Evolutionary conservation across 1,140 invertebrate genomes (phyloP).

Genomic region (Zophobas morio): DNA sequence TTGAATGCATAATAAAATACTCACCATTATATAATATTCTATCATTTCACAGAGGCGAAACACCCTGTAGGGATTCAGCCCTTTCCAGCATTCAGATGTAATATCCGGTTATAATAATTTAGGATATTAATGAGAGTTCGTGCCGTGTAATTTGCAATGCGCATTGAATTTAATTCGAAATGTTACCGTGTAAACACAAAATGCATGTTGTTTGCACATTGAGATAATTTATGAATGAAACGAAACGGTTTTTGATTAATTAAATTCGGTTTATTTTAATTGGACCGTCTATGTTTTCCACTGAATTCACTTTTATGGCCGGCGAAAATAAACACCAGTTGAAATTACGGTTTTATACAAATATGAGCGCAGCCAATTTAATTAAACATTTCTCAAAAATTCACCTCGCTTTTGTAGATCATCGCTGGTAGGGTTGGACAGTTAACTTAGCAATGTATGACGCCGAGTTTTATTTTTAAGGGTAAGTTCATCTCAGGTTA

Average conservation of each 20-base stretch:
- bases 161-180: constrained; percentile 40
- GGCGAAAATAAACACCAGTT: constrained; percentile 40
- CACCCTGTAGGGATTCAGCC: not conserved
- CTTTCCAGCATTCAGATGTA: constrained; percentile 11
- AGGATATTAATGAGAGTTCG: constrained; percentile 45
- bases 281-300: constrained; percentile 27
- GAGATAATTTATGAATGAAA: constrained; percentile 50
- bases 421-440: constrained; percentile 66
- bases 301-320: constrained; percentile 39
- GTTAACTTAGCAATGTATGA: no score
- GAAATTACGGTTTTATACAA: constrained; percentile 46
- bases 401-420: constrained; percentile 79
- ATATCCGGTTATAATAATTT: constrained; percentile 44
- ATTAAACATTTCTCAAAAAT: constrained; percentile 50
- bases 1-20: no score
- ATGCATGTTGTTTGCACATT: constrained; percentile 44
- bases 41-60: no score
- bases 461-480: no score
- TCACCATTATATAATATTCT: no score
- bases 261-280: constrained; percentile 49
- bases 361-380: not conserved
- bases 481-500: no score
- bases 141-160: constrained; percentile 35
- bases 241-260: constrained; percentile 49
- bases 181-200: constrained; percentile 39